Evolutionary conservation across 2,888 invertebrate species (phyloP), one percentile per base, ranked within the genome.

Genomic region (Frankliniella fusca): DNA sequence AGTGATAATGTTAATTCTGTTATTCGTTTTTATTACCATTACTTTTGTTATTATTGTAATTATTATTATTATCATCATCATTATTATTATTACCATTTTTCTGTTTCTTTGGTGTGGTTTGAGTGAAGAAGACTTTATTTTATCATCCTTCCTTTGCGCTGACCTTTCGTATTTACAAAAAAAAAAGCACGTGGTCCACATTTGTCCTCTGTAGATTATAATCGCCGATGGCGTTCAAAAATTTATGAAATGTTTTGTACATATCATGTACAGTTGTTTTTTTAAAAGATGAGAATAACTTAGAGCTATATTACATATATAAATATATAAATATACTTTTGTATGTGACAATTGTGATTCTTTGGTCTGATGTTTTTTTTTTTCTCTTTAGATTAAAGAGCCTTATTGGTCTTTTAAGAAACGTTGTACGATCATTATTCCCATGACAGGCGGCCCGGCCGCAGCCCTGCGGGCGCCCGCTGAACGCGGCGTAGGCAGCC

Each of bases 261-360:
- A 76, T 76, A 76, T 76, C 70, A 12, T 76, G 70, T 76, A 23
- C 23, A 27, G 27, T 76, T 76, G 70, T 76, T 76, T n/a, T 23
- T 10, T 3, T n/a, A n/a, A 54, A 15, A n/a, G 23, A 12, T 27
- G 12, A 23, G 70, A 76, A 27, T 76, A 76, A 27, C 70, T 27
- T 76, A 76, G 70, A 76, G 70, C 27, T 38, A 38, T 38, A 38
- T 38, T 38, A 38, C 5, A 38, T 38, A 38, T 38, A n/a, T n/a
- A n/a, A n/a, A n/a, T n/a, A n/a, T n/a, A n/a, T n/a, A n/a, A n/a
- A n/a, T 70, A 76, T 76, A 76, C 11, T 76, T 76, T 76, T 76
- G 70, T 76, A 76, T 76, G 70, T 76, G 70, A 76, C 12, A 20
- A 54, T 70, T 76, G 70, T 27, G 11, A 76, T 76, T 76, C 10